Base-by-base conservation (phyloP, 2,888 invertebrate genomes). In the Harpalus rubripes region DNA sequence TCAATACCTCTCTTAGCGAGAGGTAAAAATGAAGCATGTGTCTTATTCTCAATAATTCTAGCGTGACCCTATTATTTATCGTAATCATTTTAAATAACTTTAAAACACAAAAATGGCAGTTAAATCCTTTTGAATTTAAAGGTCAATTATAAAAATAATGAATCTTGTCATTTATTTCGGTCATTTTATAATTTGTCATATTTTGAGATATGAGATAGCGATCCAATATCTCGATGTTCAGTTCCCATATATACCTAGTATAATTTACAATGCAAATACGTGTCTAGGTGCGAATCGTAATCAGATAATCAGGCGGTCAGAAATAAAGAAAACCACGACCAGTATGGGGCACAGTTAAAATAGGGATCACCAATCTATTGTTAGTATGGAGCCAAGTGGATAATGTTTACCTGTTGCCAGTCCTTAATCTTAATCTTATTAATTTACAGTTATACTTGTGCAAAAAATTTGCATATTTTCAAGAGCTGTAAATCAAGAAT, bases 401-500 rank as follows among this genome's bases (percentile, higher is more conserved):
- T 59, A 59, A 15, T 59, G 15, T 16, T 16, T 7, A 59, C 16
- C 16, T 59, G 16, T 58, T 58, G 6, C 6, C 16, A 59, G 7
- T 0, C 59, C 59, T 59, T 59, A 7, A 41, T 8, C n/a, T 41
- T 72, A 41, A 72, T 74, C 72, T 74, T 18, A 44, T 74, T 74
- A 74, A 44, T 74, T 10, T 74, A 52, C 72, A 44, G 72, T 44
- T 74, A 15, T 18, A 32, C 15, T 52, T 52, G 44, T 52, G 44
- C 44, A 52, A 52, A 52, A 52, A 6, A 1, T 10, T 6, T 44
- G 6, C 44, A 44, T 44, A 10, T 44, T 7, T 6, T 10, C 6
- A 10, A 7, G 6, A 6, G 44, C 44, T 44, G 1, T 44, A 44
- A 44, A 44, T 44, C 12, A 52, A 52, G 1, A 52, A 7, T 12